Evolutionary conservation across 2,888 invertebrate genomes (phyloP), one percentile per base, ranked within the genome.

Genomic region (Argyresthia albistria): DNA sequence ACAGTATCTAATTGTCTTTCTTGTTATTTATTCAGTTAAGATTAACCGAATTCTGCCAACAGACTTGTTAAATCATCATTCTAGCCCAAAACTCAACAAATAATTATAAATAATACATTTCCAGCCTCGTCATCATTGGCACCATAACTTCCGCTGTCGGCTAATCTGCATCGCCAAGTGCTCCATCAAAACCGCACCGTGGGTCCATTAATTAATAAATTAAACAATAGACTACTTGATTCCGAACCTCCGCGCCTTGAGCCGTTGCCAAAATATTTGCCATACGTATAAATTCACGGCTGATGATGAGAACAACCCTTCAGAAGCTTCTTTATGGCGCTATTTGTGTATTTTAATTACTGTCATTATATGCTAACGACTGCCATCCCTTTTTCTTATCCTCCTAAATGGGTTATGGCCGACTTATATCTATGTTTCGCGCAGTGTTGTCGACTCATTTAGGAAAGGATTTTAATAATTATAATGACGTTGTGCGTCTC

Each of bases 341-440:
- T 90, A 90, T 90, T 90, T 90, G 90, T 90, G 90, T 90, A 90
- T 90, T 90, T 91, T 91, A 91, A 91, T 91, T 90, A 90, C 90
- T 88, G 89, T 90, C 90, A 90, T 91, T 91, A 91, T 90, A 88
- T 88, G 87, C 86, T 88, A 88, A 88, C 84, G 88, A 83, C 86
- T 79, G 73, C 76, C 83, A 84, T 87, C 87, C 88, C 88, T 88
- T 88, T 88, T 88, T 88, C 88, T 88, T 88, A 88, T 86, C 88
- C 88, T 75, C 64, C 76, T 70, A 81, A 88, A 88, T 87, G 86
- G 87, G 83, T 86, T 86, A 84, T 78, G 74, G 76, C 82, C 69
- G 80, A 70, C 78, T 83, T 83, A 81, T 84, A 84, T 84, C 78
- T 86, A 75, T 79, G 25, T 25, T 76, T 74, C 62, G 69, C 62